Evolutionary conservation across 2,888 invertebrate genomes (phyloP).

Genomic region (Linyphia triangularis): DNA sequence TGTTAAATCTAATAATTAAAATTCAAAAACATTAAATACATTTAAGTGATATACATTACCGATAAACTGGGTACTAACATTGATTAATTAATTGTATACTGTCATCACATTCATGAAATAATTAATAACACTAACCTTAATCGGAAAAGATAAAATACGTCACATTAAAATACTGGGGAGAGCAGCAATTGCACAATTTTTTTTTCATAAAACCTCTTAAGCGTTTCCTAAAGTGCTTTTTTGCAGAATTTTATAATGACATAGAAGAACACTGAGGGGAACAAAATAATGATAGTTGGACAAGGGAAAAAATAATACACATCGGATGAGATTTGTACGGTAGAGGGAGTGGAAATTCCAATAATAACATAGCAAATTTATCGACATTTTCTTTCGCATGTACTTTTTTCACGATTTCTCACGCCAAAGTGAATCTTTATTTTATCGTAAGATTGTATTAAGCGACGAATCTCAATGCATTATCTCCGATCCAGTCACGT

Average conservation of each 20-base stretch:
- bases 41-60: background rate
- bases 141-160: background rate
- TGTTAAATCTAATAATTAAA: too few relatives aligned
- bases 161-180: background rate
- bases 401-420: constrained; percentile 7
- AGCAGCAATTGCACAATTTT: constrained; percentile 1
- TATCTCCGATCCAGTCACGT: constrained; percentile 38
- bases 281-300: constrained; percentile 13
- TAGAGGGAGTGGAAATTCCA: constrained; percentile 22
- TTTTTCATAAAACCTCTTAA: constrained; percentile 7
- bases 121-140: background rate
- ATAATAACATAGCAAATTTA: constrained; percentile 64
- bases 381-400: constrained; percentile 39
- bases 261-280: background rate
- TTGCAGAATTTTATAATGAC: constrained; percentile 16
- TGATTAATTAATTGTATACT: background rate
- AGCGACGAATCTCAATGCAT: constrained; percentile 40
- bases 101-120: background rate
- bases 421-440: constrained; percentile 65
- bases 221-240: constrained; percentile 8
- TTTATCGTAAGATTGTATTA: constrained; percentile 58
- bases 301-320: constrained; percentile 16
- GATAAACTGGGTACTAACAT: background rate
- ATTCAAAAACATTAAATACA: background rate
- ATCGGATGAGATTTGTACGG: background rate